phyloP scores from a whole-genome alignment of 2,797 vertebrate genomes.

The Scarus forsteni region DNA sequence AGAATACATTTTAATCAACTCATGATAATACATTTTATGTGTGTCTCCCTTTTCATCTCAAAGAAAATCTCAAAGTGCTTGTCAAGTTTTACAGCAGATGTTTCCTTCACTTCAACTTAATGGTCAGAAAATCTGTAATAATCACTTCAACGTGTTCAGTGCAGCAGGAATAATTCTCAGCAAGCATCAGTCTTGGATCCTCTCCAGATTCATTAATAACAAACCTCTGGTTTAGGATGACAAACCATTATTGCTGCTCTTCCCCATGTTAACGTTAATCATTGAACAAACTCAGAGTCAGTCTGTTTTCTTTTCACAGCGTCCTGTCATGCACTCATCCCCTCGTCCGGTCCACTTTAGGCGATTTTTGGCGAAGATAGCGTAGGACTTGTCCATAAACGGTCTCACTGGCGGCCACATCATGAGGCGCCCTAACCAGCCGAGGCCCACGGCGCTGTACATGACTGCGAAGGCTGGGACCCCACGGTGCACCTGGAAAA shows the following conservation, averaged over 20 bases:
- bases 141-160: background rate
- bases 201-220: background rate
- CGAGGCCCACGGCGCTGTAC: slow-evolving; percentile 75
- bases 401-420: slow-evolving; percentile 73
- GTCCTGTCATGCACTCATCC: slow-evolving; percentile 61
- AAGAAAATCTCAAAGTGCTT: too few species aligned
- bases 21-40: too few species aligned
- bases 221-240: background rate
- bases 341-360: slow-evolving; percentile 79
- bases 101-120: too few species aligned
- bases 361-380: slow-evolving; percentile 76
- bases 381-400: slow-evolving; percentile 73
- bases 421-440: slow-evolving; percentile 71
- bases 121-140: too few species aligned
- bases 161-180: background rate
- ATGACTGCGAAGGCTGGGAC: slow-evolving; percentile 78
- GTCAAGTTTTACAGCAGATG: too few species aligned
- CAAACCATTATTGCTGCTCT: background rate
- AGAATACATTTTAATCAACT: too few species aligned
- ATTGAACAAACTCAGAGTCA: slow-evolving; percentile 28
- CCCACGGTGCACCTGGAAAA: slow-evolving; percentile 71
- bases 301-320: slow-evolving; percentile 67
- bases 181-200: background rate
- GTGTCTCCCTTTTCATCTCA: too few species aligned
- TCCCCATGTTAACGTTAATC: slow-evolving; percentile 1